phyloP scores from a whole-genome alignment of 2,888 invertebrate genomes.

The Rhagonycha fulva region DNA sequence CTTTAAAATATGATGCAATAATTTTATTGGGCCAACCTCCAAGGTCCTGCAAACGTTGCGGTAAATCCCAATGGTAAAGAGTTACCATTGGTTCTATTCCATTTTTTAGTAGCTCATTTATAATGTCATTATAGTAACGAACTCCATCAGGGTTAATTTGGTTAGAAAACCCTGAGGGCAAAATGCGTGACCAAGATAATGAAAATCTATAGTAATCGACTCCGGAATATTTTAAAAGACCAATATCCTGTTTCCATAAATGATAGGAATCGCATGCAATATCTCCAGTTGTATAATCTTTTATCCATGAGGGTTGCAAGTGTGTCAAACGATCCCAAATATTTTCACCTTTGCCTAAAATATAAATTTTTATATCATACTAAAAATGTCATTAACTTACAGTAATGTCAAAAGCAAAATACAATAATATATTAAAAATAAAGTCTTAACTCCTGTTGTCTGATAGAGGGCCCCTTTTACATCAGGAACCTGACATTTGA shows the following conservation, averaged over 20 bases:
- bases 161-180: conserved; percentile 63
- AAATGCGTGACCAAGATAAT: conserved; percentile 67
- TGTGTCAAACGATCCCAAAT: conserved; percentile 59
- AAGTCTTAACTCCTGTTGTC: too few relatives aligned
- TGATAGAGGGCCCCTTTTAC: too few relatives aligned
- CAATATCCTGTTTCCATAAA: conserved; percentile 39
- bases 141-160: conserved; percentile 64
- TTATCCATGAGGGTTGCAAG: conserved; percentile 43
- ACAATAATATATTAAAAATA: too few relatives aligned
- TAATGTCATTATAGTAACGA: conserved; percentile 64
- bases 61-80: conserved; percentile 70
- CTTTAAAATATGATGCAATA: conserved; percentile 63
- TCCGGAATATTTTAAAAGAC: conserved; percentile 37
- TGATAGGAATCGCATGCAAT: conserved; percentile 45
- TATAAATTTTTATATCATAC: neutral
- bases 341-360: conserved; percentile 56
- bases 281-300: conserved; percentile 39
- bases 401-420: too few relatives aligned
- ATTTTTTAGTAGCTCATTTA: conserved; percentile 59
- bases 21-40: conserved; percentile 65
- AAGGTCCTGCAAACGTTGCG: conserved; percentile 61
- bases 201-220: conserved; percentile 60
- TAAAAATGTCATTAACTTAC: too few relatives aligned
- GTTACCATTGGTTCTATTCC: conserved; percentile 64
- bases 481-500: too few relatives aligned